Conservation (phyloP, 2,113 vertebrate species). For the Lasiurus borealis region DNA sequence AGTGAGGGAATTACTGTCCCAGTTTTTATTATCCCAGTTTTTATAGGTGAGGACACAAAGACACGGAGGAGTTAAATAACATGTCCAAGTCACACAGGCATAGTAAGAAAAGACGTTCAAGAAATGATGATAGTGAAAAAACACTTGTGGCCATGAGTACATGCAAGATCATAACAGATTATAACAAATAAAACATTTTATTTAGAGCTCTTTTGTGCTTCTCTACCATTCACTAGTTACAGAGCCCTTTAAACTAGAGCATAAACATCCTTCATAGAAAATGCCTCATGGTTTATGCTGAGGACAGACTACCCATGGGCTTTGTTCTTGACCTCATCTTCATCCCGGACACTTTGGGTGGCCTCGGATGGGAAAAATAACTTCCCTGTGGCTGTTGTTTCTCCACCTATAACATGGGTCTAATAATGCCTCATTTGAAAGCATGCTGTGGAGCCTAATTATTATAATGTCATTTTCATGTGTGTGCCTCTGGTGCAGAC, state of each 20-base stretch:
- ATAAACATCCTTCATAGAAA: neutral
- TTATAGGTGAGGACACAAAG: neutral
- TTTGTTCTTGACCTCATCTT: conserved; percentile 66
- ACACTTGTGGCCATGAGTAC: neutral
- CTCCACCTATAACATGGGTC: conserved; percentile 61
- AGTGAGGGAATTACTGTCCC: neutral
- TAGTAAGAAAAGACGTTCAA: neutral
- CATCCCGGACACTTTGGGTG: conserved; percentile 74
- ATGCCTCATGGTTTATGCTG: neutral
- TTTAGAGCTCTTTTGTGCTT: neutral
- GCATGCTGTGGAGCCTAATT: conserved; percentile 57
- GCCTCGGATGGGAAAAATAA: conserved; percentile 67
- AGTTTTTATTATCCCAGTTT: neutral
- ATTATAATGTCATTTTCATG: conserved; percentile 60
- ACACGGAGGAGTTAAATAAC: neutral
- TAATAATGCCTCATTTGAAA: conserved; percentile 73
- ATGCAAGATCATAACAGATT: neutral
- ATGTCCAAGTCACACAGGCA: neutral
- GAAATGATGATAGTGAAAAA: neutral
- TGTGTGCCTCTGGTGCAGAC: conserved; percentile 58
- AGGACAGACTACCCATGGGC: neutral
- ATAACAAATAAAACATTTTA: neutral
- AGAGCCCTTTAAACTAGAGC: neutral
- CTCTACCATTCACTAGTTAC: neutral
- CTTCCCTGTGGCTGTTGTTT: conserved; percentile 64